These are phyloP conservation scores for Lasius platythorax DNA, from an alignment of 2,888 invertebrate species.

Conservation along the genomic window DNA sequence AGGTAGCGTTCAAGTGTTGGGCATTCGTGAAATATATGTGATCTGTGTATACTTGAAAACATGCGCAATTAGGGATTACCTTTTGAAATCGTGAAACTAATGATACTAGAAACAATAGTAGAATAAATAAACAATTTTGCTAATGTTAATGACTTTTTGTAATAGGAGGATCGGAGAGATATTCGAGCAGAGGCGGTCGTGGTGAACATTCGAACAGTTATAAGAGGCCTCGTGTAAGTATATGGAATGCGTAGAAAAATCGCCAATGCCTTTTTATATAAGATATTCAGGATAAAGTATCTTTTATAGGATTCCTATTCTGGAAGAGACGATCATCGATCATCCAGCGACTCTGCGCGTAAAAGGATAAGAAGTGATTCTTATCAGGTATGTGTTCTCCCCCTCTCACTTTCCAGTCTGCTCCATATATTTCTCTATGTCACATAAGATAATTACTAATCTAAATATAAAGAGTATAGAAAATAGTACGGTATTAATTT, in stretches of 20 bases:
- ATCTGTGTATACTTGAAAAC: not conserved
- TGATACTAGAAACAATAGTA: not conserved
- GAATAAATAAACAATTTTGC: not conserved
- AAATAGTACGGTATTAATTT: slow-evolving; percentile 55
- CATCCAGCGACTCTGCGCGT: slow-evolving; percentile 81
- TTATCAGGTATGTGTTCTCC: slow-evolving; percentile 81
- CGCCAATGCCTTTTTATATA: not conserved
- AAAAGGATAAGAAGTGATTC: slow-evolving; percentile 83
- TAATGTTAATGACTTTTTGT: not conserved
- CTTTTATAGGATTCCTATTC: slow-evolving; percentile 81
- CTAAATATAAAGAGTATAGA: slow-evolving; percentile 31
- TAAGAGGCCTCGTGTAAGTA: slow-evolving; percentile 82
- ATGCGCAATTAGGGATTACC: not conserved
- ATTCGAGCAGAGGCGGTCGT: slow-evolving; percentile 82
- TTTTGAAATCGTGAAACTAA: not conserved
- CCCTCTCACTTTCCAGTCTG: not conserved
- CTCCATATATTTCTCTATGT: not conserved
- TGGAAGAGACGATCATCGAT: slow-evolving; percentile 82
- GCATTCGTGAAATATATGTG: not conserved
- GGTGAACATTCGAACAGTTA: slow-evolving; percentile 83
- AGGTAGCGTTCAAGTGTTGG: slow-evolving; percentile 68
- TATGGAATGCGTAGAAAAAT: not conserved
- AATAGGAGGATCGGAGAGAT: slow-evolving; percentile 81
- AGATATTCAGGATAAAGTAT: not conserved
- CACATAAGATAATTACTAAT: slow-evolving; percentile 30